Percentiles rank a stretch among this genome's conserved stretches.
Evolutionary conservation across 2,888 invertebrate species (phyloP).

Genomic region (Anoncus sp.): DNA sequence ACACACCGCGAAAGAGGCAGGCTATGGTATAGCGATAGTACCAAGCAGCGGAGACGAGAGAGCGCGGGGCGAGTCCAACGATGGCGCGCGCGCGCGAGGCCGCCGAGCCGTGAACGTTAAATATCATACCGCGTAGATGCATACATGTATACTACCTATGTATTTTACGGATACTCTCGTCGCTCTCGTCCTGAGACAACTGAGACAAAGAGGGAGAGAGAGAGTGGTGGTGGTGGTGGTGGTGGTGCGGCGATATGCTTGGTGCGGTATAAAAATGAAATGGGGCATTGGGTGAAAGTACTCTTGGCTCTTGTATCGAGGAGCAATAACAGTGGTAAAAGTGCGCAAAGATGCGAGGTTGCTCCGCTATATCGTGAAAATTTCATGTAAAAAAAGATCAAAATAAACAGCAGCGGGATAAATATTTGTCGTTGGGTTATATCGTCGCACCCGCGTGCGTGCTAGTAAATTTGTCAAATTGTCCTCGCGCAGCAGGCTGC

Average conservation of each 20-base stretch:
- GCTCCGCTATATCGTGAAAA: too few species aligned
- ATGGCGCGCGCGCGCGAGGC: constrained; percentile 13
- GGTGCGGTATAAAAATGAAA: constrained; percentile 81
- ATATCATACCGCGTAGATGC: constrained; percentile 7
- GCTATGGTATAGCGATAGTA: too few species aligned
- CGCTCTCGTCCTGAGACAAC: neutral
- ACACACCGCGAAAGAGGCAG: too few species aligned
- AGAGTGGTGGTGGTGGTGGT: constrained; percentile 1
- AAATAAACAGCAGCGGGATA: too few species aligned
- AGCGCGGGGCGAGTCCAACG: neutral
- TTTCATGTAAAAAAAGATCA: too few species aligned
- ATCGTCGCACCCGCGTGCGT: too few species aligned
- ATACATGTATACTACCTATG: constrained; percentile 1
- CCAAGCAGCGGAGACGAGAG: too few species aligned
- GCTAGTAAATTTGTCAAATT: too few species aligned
- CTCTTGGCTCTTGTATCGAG: constrained; percentile 78
- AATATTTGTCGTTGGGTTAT: too few species aligned
- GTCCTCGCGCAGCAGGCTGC: too few species aligned
- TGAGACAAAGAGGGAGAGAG: constrained; percentile 9
- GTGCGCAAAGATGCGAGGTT: too few species aligned
- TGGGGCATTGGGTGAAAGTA: constrained; percentile 84
- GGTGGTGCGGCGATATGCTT: constrained; percentile 64
- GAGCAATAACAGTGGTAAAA: constrained; percentile 69
- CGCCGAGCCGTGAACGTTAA: constrained; percentile 24
- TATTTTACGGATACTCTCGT: neutral